Percentiles rank a stretch among this genome's conserved stretches.
phyloP scores from a whole-genome alignment of 2,113 vertebrate genomes.

The Chamaea fasciata region DNA sequence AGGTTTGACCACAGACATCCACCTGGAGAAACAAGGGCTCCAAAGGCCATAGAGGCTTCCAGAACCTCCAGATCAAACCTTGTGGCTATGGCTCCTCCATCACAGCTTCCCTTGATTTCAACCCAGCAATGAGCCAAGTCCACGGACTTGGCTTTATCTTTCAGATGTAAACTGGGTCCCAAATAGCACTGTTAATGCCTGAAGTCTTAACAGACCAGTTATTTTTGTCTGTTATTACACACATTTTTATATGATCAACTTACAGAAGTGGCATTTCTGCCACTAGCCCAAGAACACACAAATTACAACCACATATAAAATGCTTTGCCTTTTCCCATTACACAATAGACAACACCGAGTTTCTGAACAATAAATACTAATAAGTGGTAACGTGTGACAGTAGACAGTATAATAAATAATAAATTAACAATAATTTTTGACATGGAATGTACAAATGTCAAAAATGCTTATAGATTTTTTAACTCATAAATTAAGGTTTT shows the following conservation, averaged over 20 bases:
- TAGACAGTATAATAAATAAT: conserved; percentile 47
- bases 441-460: conserved; percentile 20
- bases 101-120: not conserved
- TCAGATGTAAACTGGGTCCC: not conserved
- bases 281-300: not conserved
- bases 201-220: not conserved
- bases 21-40: not conserved
- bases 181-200: not conserved
- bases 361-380: conserved; percentile 49
- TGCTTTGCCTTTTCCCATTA: conserved; percentile 12
- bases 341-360: conserved; percentile 17
- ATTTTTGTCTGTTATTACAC: not conserved
- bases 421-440: conserved; percentile 55
- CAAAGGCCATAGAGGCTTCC: not conserved
- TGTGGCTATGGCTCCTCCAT: not conserved
- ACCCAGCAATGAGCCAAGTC: not conserved
- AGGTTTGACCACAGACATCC: not conserved
- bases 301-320: not conserved
- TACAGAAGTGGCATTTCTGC: not conserved
- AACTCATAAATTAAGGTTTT: conserved; percentile 48
- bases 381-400: conserved; percentile 39
- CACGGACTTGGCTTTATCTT: not conserved
- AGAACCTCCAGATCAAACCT: not conserved
- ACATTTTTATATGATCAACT: not conserved
- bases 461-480: conserved; percentile 27